phyloP scores from a whole-genome alignment of 2,888 invertebrate genomes.

The Cantharis rufa region DNA sequence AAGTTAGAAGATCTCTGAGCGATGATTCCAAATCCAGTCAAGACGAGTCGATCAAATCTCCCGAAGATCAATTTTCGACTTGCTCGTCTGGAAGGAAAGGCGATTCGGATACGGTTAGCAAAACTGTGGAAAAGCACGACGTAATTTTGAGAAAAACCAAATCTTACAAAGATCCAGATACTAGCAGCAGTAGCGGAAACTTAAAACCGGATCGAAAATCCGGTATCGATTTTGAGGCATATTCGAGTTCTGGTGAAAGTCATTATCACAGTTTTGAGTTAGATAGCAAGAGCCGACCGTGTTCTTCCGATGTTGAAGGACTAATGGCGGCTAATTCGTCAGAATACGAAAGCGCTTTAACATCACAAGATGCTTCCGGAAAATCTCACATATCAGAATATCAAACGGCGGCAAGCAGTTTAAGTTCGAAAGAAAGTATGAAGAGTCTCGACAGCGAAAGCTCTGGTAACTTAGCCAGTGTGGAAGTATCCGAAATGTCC shows the following conservation, averaged over 20 bases:
- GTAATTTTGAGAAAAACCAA: constrained; percentile 52
- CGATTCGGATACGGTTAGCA: constrained; percentile 46
- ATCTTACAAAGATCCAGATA: constrained; percentile 48
- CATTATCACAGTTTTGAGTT: constrained; percentile 88
- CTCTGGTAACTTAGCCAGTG: constrained; percentile 85
- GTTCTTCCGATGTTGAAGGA: constrained; percentile 87
- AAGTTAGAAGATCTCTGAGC: constrained; percentile 52
- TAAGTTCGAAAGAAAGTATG: constrained; percentile 88
- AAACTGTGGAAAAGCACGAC: constrained; percentile 44
- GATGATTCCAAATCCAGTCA: constrained; percentile 57
- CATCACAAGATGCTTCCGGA: constrained; percentile 77
- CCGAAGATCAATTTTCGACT: constrained; percentile 61
- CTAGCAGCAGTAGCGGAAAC: constrained; percentile 50
- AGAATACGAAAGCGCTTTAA: constrained; percentile 84
- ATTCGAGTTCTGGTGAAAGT: constrained; percentile 87
- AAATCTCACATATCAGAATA: constrained; percentile 80
- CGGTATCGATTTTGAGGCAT: constrained; percentile 76
- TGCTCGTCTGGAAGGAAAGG: constrained; percentile 51
- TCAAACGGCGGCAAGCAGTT: constrained; percentile 82
- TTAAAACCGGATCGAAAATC: constrained; percentile 69
- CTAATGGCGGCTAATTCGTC: constrained; percentile 77
- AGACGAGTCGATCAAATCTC: constrained; percentile 55
- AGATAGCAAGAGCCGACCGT: constrained; percentile 75
- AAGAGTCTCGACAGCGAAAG: constrained; percentile 88
- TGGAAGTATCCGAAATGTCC: constrained; percentile 89